A percentile compares a stretch with the other conserved stretches of the same genome.
Conservation (phyloP, 2,797 vertebrate species). For the Macropus fuliginosus region DNA sequence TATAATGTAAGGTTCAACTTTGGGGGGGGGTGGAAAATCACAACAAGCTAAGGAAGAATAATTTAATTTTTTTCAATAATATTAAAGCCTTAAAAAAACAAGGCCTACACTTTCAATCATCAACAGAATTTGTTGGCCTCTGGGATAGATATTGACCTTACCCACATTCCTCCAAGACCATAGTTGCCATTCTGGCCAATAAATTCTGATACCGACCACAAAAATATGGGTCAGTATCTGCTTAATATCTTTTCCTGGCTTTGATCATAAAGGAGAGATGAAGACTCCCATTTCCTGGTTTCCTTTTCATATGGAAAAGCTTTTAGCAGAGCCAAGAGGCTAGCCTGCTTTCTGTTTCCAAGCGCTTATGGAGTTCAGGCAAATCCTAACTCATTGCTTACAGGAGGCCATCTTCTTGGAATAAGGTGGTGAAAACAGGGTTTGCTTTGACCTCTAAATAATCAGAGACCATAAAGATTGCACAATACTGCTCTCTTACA, state of each 20-base stretch:
- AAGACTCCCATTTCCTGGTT: constrained; percentile 81
- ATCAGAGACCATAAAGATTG: constrained; percentile 64
- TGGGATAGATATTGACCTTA: constrained; percentile 66
- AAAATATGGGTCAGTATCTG: constrained; percentile 77
- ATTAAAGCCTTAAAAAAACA: neutral
- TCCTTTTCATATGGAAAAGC: constrained; percentile 84
- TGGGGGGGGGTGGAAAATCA: neutral
- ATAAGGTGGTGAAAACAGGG: constrained; percentile 38
- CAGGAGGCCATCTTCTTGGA: constrained; percentile 60
- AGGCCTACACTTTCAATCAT: constrained; percentile 68
- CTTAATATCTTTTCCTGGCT: constrained; percentile 79
- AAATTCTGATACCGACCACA: constrained; percentile 81
- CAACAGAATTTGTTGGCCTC: constrained; percentile 63
- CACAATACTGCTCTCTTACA: constrained; percentile 68
- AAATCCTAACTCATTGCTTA: constrained; percentile 58
- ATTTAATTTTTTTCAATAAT: neutral
- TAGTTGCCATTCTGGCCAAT: constrained; percentile 73
- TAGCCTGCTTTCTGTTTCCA: constrained; percentile 60
- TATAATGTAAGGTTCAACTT: neutral
- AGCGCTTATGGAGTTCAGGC: constrained; percentile 46
- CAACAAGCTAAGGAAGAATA: neutral
- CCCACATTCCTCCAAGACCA: constrained; percentile 49
- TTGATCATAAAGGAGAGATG: constrained; percentile 82
- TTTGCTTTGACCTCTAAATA: constrained; percentile 58
- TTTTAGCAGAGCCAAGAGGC: constrained; percentile 75